Conservation (phyloP, 2,888 invertebrate species). For the Melolontha melolontha region DNA sequence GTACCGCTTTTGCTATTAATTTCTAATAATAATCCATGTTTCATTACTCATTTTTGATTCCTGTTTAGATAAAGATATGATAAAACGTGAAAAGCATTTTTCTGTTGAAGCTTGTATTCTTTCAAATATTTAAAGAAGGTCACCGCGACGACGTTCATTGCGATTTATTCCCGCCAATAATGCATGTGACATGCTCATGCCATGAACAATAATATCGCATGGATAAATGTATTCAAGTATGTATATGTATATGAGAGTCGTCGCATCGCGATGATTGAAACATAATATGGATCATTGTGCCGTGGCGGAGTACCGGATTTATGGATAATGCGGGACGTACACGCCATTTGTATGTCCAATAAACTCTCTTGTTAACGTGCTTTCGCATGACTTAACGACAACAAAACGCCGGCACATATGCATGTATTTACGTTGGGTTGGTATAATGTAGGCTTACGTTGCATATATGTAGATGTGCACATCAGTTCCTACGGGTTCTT, state of each 20-base stretch:
- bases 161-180: too few relatives aligned
- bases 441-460: neutral
- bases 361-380: conserved; percentile 25
- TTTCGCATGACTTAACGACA: conserved; percentile 26
- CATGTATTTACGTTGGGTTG: neutral
- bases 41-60: too few relatives aligned
- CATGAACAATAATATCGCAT: too few relatives aligned
- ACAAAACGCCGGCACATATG: conserved; percentile 26
- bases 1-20: too few relatives aligned
- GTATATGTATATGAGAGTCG: conserved; percentile 11
- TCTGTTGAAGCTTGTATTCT: too few relatives aligned
- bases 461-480: neutral
- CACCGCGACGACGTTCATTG: too few relatives aligned
- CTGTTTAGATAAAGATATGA: too few relatives aligned
- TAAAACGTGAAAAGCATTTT: too few relatives aligned
- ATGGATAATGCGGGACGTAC: conserved; percentile 15
- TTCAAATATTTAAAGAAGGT: too few relatives aligned
- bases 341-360: conserved; percentile 29
- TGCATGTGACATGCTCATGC: too few relatives aligned
- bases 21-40: too few relatives aligned
- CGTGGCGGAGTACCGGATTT: conserved; percentile 5
- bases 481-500: conserved; percentile 7
- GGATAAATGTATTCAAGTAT: neutral
- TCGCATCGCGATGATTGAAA: conserved; percentile 20
- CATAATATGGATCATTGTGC: conserved; percentile 13